A percentile compares a stretch with the other conserved stretches of the same genome.
phyloP scores from a whole-genome alignment of 2,888 invertebrate genomes.

The Ormyrus pomaceus region DNA sequence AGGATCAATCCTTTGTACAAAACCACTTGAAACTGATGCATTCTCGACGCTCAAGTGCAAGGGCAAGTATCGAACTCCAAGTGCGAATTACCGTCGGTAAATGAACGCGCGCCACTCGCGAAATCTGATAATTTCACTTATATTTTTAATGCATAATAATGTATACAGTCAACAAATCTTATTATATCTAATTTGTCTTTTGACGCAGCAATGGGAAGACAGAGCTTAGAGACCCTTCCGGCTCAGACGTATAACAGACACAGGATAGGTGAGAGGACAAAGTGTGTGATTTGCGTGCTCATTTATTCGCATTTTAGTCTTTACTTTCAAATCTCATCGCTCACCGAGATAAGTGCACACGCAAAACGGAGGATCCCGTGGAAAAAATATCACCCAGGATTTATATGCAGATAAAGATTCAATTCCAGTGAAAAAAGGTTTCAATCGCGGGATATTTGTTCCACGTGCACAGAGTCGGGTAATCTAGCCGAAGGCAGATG shows the following conservation, averaged over 20 bases:
- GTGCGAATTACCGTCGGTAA: slow-evolving; percentile 44
- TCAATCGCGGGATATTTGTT: slow-evolving; percentile 6
- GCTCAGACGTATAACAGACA: slow-evolving; percentile 68
- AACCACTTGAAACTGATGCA: slow-evolving; percentile 18
- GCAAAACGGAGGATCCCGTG: slow-evolving; percentile 21
- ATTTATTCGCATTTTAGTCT: slow-evolving; percentile 17
- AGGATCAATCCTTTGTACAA: slow-evolving; percentile 33
- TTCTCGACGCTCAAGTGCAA: slow-evolving; percentile 53
- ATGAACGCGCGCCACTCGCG: slow-evolving; percentile 42
- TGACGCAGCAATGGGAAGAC: slow-evolving; percentile 76
- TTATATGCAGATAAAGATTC: neutral
- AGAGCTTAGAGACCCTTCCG: slow-evolving; percentile 73
- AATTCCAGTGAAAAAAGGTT: too few relatives aligned
- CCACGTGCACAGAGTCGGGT: neutral
- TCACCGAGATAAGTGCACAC: slow-evolving; percentile 31
- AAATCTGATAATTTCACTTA: slow-evolving; percentile 39
- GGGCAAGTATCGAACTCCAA: slow-evolving; percentile 55
- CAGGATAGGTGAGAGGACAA: slow-evolving; percentile 27
- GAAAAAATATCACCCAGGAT: slow-evolving; percentile 26
- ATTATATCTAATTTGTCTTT: slow-evolving; percentile 74
- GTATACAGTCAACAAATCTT: slow-evolving; percentile 75
- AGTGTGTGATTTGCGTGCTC: slow-evolving; percentile 30
- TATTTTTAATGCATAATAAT: slow-evolving; percentile 63
- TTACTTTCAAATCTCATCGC: neutral
- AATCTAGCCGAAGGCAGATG: slow-evolving; percentile 15